These are phyloP conservation scores for Macroglossus sobrinus DNA, from an alignment of 2,113 vertebrate species.

Conservation along the genomic window DNA sequence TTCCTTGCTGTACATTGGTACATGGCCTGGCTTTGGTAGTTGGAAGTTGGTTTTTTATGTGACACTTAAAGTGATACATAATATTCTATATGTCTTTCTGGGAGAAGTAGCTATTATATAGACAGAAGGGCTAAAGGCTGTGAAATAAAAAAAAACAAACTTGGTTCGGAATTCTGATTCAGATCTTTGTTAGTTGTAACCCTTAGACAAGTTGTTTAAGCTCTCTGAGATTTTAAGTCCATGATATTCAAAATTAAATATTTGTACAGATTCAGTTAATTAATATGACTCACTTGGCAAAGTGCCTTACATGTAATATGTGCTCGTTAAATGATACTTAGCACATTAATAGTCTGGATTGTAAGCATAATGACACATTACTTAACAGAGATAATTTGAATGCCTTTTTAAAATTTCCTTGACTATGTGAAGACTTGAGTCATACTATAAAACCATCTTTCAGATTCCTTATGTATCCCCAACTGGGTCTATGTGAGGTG, in stretches of 20 bases:
- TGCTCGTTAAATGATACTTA: background rate
- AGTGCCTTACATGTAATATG: background rate
- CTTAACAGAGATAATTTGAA: background rate
- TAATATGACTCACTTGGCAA: background rate
- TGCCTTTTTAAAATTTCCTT: background rate
- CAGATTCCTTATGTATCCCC: background rate
- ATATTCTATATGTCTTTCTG: background rate
- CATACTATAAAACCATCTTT: background rate
- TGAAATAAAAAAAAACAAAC: background rate
- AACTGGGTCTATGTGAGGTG: background rate
- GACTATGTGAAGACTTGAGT: background rate
- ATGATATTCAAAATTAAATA: background rate
- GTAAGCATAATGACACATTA: background rate
- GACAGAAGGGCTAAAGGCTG: background rate
- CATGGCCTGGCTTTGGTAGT: background rate
- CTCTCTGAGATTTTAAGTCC: background rate
- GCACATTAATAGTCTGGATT: background rate
- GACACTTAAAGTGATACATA: background rate
- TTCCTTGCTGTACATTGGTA: background rate
- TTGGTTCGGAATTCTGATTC: background rate
- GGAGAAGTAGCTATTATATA: background rate
- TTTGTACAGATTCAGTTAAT: background rate
- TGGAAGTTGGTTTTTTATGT: background rate
- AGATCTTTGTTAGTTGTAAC: background rate
- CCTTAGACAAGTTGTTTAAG: background rate